Evolutionary conservation across 1,140 invertebrate species (phyloP).

Genomic region (Tetranychus urticae): DNA sequence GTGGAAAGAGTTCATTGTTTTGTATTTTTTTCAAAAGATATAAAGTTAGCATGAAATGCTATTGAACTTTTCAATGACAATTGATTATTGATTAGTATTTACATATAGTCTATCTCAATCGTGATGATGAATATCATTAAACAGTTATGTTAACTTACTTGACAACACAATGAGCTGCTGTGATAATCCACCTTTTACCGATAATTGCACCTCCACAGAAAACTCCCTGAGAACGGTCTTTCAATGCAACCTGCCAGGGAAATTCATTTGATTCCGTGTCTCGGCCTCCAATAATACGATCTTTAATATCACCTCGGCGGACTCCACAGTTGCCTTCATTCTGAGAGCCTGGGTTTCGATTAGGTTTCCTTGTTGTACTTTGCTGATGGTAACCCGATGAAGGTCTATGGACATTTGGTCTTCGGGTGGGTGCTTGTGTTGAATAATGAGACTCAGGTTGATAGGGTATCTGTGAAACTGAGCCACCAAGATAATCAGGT

Average conservation of each 20-base stretch:
- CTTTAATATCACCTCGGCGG: too few relatives aligned
- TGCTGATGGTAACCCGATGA: too few relatives aligned
- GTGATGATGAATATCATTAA: slow-evolving; percentile 8
- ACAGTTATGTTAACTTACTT: slow-evolving; percentile 3
- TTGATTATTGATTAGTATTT: slow-evolving; percentile 12
- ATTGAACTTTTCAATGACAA: too few relatives aligned
- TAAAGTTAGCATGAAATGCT: too few relatives aligned
- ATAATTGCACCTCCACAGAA: slow-evolving; percentile 61
- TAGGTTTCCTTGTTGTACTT: too few relatives aligned
- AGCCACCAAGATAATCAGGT: too few relatives aligned
- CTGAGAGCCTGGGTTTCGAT: not conserved
- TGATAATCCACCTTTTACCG: slow-evolving; percentile 48
- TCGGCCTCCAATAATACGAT: slow-evolving; percentile 1
- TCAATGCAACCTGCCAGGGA: slow-evolving; percentile 6
- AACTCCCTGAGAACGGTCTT: not conserved
- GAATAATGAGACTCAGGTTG: too few relatives aligned
- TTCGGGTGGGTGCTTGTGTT: too few relatives aligned
- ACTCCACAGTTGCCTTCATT: not conserved
- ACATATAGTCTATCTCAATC: slow-evolving; percentile 13
- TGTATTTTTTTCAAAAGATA: too few relatives aligned
- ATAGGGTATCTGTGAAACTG: too few relatives aligned
- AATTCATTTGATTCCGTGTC: not conserved
- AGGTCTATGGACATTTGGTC: too few relatives aligned
- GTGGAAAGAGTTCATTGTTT: too few relatives aligned
- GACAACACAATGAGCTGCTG: slow-evolving; percentile 61